Percentiles rank a stretch among this genome's conserved stretches.
Conservation (phyloP, 2,113 vertebrate genomes). For the Alouatta palliata region DNA sequence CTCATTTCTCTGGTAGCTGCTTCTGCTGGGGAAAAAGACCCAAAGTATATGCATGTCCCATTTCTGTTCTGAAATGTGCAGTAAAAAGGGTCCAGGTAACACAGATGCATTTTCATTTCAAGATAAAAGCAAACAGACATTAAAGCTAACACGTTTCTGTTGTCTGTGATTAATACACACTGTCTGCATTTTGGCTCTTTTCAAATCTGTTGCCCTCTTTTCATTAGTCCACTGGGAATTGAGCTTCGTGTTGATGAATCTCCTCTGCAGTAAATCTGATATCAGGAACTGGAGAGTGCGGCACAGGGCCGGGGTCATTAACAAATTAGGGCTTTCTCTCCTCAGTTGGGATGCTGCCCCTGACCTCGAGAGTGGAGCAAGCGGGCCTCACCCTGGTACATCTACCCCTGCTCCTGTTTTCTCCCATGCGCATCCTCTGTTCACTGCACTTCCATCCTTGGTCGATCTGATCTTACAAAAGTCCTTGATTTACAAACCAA, state of each 20-base stretch:
- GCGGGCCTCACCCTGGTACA: not conserved
- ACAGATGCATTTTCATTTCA: conserved; percentile 62
- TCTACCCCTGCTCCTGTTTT: not conserved
- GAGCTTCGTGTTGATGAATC: conserved; percentile 65
- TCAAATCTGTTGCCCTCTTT: conserved; percentile 34
- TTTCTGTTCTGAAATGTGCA: conserved; percentile 32
- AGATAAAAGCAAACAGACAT: conserved; percentile 56
- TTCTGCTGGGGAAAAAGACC: conserved; percentile 9
- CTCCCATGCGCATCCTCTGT: not conserved
- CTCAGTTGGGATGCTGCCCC: not conserved
- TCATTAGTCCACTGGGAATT: conserved; percentile 21
- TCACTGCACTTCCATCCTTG: not conserved
- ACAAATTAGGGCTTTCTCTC: not conserved
- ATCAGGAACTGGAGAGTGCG: not conserved
- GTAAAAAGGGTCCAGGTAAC: conserved; percentile 11
- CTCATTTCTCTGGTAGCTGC: not conserved
- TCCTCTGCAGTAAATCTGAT: conserved; percentile 45
- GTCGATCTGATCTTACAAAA: not conserved
- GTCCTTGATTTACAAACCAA: not conserved
- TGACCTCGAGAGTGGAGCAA: not conserved
- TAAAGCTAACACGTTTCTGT: conserved; percentile 42
- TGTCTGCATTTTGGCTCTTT: conserved; percentile 28
- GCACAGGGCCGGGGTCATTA: not conserved
- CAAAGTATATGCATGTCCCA: not conserved
- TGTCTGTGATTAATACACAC: conserved; percentile 53